phyloP scores from a whole-genome alignment of 2,888 invertebrate genomes.

The Pediacus dermestoides region DNA sequence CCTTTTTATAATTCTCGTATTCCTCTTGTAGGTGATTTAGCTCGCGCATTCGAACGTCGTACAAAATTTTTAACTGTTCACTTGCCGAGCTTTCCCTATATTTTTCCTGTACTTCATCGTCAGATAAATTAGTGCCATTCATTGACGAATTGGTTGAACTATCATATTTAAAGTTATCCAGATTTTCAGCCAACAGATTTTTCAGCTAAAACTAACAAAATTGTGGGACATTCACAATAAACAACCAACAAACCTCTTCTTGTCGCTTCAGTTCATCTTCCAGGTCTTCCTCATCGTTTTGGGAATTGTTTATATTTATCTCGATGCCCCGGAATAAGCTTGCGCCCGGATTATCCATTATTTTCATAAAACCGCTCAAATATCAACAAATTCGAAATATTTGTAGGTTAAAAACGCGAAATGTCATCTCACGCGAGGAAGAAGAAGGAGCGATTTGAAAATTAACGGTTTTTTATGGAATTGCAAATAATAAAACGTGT shows the following conservation, averaged over 20 bases:
- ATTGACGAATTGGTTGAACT: slow-evolving; percentile 40
- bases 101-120: slow-evolving; percentile 31
- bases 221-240: slow-evolving; percentile 16
- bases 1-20: slow-evolving; percentile 28
- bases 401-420: no score
- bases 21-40: slow-evolving; percentile 31
- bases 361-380: no score
- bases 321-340: slow-evolving; percentile 68
- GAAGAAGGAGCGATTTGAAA: no score
- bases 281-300: slow-evolving; percentile 56
- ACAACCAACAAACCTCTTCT: slow-evolving; percentile 56
- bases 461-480: no score
- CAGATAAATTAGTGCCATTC: slow-evolving; percentile 33
- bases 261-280: slow-evolving; percentile 66
- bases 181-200: slow-evolving; percentile 62
- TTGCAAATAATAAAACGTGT: no score
- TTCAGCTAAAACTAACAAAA: slow-evolving; percentile 55
- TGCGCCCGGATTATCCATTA: slow-evolving; percentile 55
- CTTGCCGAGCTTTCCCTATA: slow-evolving; percentile 29
- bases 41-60: slow-evolving; percentile 48
- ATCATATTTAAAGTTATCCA: slow-evolving; percentile 65
- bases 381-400: no score
- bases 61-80: slow-evolving; percentile 49
- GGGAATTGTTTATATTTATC: slow-evolving; percentile 62
- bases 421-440: no score